These are phyloP conservation scores for Troilus luridus DNA, from an alignment of 2,888 invertebrate genomes.

Conservation along the genomic window DNA sequence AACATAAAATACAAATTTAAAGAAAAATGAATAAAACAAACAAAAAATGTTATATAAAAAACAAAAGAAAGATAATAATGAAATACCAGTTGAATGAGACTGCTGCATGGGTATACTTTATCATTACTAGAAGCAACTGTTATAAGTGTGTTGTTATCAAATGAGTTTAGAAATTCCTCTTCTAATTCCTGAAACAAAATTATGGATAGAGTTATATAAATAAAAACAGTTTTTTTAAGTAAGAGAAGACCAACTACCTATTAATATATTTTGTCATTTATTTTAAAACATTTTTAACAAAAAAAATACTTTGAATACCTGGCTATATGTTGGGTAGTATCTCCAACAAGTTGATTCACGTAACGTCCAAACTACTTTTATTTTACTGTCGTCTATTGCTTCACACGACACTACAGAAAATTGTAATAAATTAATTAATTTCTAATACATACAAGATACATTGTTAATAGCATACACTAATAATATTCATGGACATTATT, in stretches of 20 bases:
- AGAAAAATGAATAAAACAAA: not conserved
- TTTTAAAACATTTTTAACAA: not conserved
- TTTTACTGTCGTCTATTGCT: constrained; percentile 65
- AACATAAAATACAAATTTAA: not conserved
- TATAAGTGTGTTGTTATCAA: constrained; percentile 60
- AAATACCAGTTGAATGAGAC: constrained; percentile 58
- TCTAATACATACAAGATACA: not conserved
- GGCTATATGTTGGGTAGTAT: constrained; percentile 52
- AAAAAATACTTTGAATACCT: constrained; percentile 43
- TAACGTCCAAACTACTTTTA: constrained; percentile 62
- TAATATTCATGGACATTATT: not conserved
- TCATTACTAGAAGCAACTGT: constrained; percentile 44
- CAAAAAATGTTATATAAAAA: not conserved
- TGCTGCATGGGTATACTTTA: constrained; percentile 52
- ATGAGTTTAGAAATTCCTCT: constrained; percentile 43
- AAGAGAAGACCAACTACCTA: not conserved
- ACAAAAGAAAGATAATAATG: not conserved
- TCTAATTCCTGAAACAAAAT: constrained; percentile 42
- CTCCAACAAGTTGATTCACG: constrained; percentile 62
- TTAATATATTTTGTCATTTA: not conserved
- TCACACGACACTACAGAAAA: constrained; percentile 71
- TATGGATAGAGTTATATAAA: not conserved
- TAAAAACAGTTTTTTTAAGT: not conserved
- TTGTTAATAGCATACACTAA: not conserved
- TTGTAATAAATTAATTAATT: not conserved